A percentile compares a stretch with the other conserved stretches of the same genome.
These are phyloP conservation scores for Gobio occitaniae DNA, from an alignment of 2,797 vertebrate genomes.

Conservation along the genomic window DNA sequence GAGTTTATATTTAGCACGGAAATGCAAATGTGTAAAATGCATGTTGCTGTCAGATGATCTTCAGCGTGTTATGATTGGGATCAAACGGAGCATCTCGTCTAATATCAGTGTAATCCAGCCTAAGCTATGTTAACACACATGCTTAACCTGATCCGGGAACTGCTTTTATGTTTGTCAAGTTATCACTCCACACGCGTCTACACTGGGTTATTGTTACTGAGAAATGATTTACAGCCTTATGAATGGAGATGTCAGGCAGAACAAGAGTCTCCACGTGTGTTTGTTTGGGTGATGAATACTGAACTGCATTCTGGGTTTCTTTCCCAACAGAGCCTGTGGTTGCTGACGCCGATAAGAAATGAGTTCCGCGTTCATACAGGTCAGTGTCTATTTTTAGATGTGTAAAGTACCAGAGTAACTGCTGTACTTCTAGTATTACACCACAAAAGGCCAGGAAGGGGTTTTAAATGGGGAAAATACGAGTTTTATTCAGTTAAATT, in stretches of 20 bases:
- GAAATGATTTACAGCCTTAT: conserved; percentile 13
- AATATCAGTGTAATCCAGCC: conserved; percentile 25
- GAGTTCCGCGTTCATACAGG: conserved; percentile 68
- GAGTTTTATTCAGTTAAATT: neutral
- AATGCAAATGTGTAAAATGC: neutral
- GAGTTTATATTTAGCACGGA: neutral
- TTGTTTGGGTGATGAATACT: neutral
- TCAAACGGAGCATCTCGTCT: neutral
- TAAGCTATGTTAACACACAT: conserved; percentile 6
- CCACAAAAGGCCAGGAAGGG: neutral
- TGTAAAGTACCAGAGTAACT: neutral
- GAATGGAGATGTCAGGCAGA: neutral
- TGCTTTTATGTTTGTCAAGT: conserved; percentile 12
- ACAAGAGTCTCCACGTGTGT: neutral
- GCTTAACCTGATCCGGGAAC: neutral
- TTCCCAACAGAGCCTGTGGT: conserved; percentile 68
- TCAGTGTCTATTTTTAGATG: conserved; percentile 62
- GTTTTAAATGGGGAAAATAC: neutral
- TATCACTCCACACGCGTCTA: neutral
- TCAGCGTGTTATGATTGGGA: neutral
- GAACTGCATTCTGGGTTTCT: conserved; percentile 46
- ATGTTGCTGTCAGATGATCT: neutral
- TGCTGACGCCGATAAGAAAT: conserved; percentile 77
- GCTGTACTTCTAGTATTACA: neutral
- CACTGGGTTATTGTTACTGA: conserved; percentile 5